Conservation (phyloP, 1,140 invertebrate species). For the Heliconius melpomene region DNA sequence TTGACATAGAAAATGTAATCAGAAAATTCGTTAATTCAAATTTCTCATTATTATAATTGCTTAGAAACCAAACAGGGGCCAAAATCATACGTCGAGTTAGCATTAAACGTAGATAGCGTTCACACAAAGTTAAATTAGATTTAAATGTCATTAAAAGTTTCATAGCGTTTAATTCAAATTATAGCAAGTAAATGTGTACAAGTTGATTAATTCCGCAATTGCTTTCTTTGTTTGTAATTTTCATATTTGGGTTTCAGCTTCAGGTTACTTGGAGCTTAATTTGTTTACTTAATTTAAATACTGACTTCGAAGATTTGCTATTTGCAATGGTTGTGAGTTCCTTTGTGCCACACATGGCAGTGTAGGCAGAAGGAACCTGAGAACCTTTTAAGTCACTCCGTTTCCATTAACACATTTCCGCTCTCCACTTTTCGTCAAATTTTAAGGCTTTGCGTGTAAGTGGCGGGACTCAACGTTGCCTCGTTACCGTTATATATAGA, state of each 20-base stretch:
- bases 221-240: background rate
- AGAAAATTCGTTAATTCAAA: conserved; percentile 15
- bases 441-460: too few species aligned
- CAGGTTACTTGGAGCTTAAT: too few species aligned
- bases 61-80: conserved; percentile 4
- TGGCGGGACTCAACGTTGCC: too few species aligned
- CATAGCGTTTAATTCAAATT: background rate
- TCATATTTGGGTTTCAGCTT: background rate
- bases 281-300: too few species aligned
- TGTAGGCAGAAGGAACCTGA: too few species aligned
- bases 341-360: too few species aligned
- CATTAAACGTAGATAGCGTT: conserved; percentile 20
- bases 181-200: conserved; percentile 5
- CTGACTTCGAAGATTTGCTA: too few species aligned
- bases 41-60: conserved; percentile 24
- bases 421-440: too few species aligned
- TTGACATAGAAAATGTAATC: background rate
- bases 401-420: too few species aligned
- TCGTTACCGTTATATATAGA: too few species aligned
- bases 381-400: too few species aligned
- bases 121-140: conserved; percentile 34
- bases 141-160: conserved; percentile 32
- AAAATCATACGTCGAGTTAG: conserved; percentile 7
- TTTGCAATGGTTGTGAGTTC: too few species aligned
- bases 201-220: conserved; percentile 27